These are phyloP conservation scores for Platygyra sinensis DNA, from an alignment of 64 coral and sea anemone species.

Conservation along the genomic window DNA sequence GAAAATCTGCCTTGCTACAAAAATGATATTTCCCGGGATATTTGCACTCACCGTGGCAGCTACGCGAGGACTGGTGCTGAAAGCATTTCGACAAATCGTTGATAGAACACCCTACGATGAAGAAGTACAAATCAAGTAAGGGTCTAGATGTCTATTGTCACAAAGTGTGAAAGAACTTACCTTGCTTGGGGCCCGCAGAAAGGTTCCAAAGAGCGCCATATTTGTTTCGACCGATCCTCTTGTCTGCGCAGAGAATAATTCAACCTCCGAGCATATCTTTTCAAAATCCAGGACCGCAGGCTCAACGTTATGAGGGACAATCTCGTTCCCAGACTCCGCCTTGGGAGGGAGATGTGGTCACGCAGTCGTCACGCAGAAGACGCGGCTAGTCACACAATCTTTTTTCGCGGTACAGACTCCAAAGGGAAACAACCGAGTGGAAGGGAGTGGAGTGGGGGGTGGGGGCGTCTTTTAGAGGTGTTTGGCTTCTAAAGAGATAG, in stretches of 20 bases:
- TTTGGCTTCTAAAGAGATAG: no score
- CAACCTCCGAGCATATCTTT: not conserved
- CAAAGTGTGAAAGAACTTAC: not conserved
- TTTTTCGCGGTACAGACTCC: no score
- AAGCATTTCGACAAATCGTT: constrained; percentile 25
- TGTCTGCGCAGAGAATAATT: not conserved
- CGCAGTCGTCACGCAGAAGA: no score
- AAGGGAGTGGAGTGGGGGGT: no score
- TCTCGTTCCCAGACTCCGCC: no score
- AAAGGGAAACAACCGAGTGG: no score
- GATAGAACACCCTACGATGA: constrained; percentile 34
- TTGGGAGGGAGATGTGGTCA: no score
- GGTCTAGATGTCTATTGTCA: not conserved
- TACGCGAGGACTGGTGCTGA: constrained; percentile 39
- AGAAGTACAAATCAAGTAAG: not conserved
- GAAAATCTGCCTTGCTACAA: no score
- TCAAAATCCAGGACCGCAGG: not conserved
- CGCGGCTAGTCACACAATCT: no score
- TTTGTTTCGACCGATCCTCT: not conserved
- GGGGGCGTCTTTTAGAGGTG: no score
- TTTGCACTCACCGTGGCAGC: constrained; percentile 43
- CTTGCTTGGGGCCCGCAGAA: not conserved
- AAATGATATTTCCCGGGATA: not conserved
- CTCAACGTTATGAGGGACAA: not conserved
- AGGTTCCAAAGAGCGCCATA: constrained; percentile 11